phyloP scores from a whole-genome alignment of 2,797 vertebrate species.

The Acanthiza pusilla region DNA sequence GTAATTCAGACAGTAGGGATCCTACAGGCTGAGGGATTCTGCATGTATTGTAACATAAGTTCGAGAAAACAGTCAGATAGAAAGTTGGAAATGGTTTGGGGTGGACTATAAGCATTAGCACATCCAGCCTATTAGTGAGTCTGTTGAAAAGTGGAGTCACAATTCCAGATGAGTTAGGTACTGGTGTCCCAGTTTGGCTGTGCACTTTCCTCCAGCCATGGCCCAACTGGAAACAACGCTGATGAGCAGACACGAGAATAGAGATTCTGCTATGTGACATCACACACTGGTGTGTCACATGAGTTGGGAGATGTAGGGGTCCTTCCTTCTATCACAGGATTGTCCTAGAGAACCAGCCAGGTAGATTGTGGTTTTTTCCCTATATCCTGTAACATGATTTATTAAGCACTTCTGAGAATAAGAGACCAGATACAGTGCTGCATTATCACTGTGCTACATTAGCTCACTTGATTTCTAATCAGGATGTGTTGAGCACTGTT shows the following conservation, averaged over 20 bases:
- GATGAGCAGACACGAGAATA: fast-evolving
- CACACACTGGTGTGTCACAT: not conserved
- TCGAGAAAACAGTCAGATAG: not conserved
- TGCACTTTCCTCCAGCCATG: not conserved
- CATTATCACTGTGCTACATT: not conserved
- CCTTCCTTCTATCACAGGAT: not conserved
- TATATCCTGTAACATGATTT: not conserved
- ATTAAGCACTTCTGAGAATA: not conserved
- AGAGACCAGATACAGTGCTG: not conserved
- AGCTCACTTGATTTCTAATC: not conserved
- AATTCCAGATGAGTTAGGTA: not conserved
- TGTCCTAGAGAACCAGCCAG: not conserved
- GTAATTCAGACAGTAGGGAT: not conserved
- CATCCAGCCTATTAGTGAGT: not conserved
- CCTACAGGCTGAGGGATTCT: not conserved
- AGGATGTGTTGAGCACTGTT: not conserved
- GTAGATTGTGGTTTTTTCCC: not conserved
- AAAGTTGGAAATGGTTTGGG: not conserved
- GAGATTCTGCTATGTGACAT: not conserved
- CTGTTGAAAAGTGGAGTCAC: not conserved
- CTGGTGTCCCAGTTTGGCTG: not conserved
- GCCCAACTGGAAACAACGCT: not conserved
- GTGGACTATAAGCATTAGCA: not conserved
- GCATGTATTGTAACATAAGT: not conserved
- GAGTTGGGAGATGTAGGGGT: not conserved